Base-by-base conservation (phyloP, 2,797 vertebrate species). In the Benthosema pterotum region DNA sequence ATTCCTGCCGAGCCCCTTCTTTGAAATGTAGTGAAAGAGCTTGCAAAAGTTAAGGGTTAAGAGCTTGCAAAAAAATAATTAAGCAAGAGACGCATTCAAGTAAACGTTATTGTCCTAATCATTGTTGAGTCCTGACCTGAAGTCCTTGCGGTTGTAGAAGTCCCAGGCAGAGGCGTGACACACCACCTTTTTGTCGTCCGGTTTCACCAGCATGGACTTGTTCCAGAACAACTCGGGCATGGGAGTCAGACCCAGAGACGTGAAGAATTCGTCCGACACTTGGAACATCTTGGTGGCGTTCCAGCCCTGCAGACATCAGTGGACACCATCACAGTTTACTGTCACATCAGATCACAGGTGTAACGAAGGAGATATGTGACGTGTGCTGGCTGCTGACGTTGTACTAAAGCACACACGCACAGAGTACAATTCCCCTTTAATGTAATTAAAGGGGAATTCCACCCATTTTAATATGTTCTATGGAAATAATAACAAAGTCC, bases 81-180 rank as follows among this genome's bases (percentile, higher is more conserved):
- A 22, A 32, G 9, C 7, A 32, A 9, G 32, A 2, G 6, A 1
- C 6, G 32, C 6, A 32, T 9, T 32, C 7, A 32, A 8, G 32
- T 38, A 38, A 38, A 38, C 11, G 32, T 38, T 38, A 38, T 8
- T 9, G 32, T 38, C 28, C 28, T n/a, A n/a, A 32, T 7, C 28
- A 32, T 7, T 32, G 28, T 7, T 19, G 49, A 0, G 13, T 18
- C 18, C 57, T 28, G 53, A 97, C 96, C 96, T 95, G 90, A 98
- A 98, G 82, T 98, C 97, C 80, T 95, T 96, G 73, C 95, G 89
- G 47, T 98, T 98, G 82, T 96, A 96, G 89, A 98, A 98, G 71
- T 98, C 96, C 97, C 97, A 98, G 18, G 97, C 96, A 0, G 97
- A 98, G 42, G 97, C 96, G 0, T 98, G 96, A 59, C 97, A 98